phyloP scores from a whole-genome alignment of 2,797 vertebrate species.

The Thalassophryne amazonica region DNA sequence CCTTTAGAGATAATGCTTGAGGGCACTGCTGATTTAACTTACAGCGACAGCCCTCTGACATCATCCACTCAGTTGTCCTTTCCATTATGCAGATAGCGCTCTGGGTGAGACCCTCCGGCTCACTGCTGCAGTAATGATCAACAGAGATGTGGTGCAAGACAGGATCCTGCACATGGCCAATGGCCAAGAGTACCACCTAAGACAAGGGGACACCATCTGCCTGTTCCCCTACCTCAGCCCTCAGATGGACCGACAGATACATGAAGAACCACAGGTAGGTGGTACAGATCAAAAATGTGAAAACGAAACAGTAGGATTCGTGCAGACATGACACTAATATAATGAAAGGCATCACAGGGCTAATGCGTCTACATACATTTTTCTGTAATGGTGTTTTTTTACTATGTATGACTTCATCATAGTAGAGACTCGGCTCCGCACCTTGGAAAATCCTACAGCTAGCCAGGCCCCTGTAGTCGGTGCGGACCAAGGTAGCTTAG shows the following conservation, averaged over 20 bases:
- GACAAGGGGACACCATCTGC: conserved; percentile 83
- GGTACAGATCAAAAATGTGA: not conserved
- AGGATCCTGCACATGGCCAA: conserved; percentile 74
- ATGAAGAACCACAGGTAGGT: conserved; percentile 85
- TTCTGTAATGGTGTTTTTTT: no score
- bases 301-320: not conserved
- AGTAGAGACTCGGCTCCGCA: no score
- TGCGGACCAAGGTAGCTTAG: no score
- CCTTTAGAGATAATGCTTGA: conserved; percentile 3
- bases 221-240: conserved; percentile 89
- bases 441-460: no score
- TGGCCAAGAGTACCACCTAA: conserved; percentile 77
- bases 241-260: conserved; percentile 87
- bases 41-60: conserved; percentile 27
- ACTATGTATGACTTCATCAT: no score
- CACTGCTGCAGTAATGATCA: conserved; percentile 86
- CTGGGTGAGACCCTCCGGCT: conserved; percentile 84
- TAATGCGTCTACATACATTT: no score
- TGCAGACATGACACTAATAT: not conserved
- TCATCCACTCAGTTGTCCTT: conserved; percentile 31
- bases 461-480: no score
- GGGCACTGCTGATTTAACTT: conserved; percentile 26
- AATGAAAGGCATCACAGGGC: not conserved
- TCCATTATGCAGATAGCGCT: conserved; percentile 64
- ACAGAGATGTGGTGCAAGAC: conserved; percentile 80